Base-by-base conservation (phyloP, 1,140 invertebrate species). In the Polyergus mexicanus region DNA sequence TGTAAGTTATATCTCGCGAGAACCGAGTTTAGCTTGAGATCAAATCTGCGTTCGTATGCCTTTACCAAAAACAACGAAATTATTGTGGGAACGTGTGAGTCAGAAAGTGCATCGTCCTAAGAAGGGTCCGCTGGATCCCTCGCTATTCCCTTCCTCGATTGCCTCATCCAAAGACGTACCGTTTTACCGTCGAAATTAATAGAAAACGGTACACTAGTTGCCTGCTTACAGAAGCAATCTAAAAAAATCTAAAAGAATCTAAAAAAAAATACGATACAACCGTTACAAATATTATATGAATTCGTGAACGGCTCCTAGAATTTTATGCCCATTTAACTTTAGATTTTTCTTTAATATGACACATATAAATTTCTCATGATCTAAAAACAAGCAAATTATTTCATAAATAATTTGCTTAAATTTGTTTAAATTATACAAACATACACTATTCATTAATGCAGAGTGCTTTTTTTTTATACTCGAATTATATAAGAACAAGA, bases 101-200 rank as follows among this genome's bases (percentile, higher is more conserved):
- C 54, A 19, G 69, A 25, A 22, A 80, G 76, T 86, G 75, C 75
- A 81, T 80, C 41, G 66, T 7, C 74, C 66, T 66, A 60, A 62
- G 16, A 4, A 58, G 19, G n/a, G 38, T 25, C 51, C 19, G 19
- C n/a, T 80, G 38, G 11, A 58, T 10, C 35, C n/a, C 63, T 68
- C 25, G 22, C 63, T 41, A 44, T 35, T 44, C 38, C 51, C 16
- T 28, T 66, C 7, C 5, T 35, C 41, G 22, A 66, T 72, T 81
- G 51, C 80, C 7, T 65, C 66, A 87, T 47, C 16, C 1, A 60
- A 66, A 66, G 54, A 56, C 16, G 58, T 58, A 62, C 41, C 71
- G 80, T 84, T 84, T 68, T 41, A 32, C 35, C 22, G 25, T 77
- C 56, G 58, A 62, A 62, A 83, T 60, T 60, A n/a, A 81, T 25